A percentile compares a stretch with the other conserved stretches of the same genome.
Conservation (phyloP, 1,140 invertebrate genomes). For the Drosophila neocordata region DNA sequence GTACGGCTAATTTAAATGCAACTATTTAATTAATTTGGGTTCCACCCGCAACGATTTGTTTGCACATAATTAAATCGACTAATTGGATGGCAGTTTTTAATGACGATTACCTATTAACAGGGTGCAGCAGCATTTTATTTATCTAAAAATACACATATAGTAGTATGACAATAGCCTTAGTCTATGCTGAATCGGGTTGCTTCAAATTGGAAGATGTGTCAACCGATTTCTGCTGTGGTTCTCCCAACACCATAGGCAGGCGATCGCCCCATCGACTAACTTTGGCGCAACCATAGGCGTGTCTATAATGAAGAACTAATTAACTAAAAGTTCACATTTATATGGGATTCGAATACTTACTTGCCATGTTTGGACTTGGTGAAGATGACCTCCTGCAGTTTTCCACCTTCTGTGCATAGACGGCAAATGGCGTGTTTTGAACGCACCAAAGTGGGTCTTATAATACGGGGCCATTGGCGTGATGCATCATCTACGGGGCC, state of each 20-base stretch:
- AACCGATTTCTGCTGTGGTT: constrained; percentile 23
- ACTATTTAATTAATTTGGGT: constrained; percentile 69
- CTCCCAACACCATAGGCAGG: constrained; percentile 85
- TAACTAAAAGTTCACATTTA: not conserved
- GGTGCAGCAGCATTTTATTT: constrained; percentile 23
- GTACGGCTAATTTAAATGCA: constrained; percentile 63
- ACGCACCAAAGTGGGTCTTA: constrained; percentile 86
- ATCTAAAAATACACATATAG: constrained; percentile 23
- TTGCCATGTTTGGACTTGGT: constrained; percentile 89
- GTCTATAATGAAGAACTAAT: constrained; percentile 80
- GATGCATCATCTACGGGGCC: constrained; percentile 84
- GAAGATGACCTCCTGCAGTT: constrained; percentile 90
- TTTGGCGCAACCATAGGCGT: constrained; percentile 88
- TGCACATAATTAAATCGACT: constrained; percentile 71
- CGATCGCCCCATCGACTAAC: constrained; percentile 89
- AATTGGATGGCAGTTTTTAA: constrained; percentile 59
- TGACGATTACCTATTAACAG: constrained; percentile 31
- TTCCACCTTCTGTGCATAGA: constrained; percentile 89
- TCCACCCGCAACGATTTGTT: constrained; percentile 66
- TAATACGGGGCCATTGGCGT: constrained; percentile 90
- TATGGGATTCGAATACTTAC: constrained; percentile 62
- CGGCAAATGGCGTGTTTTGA: constrained; percentile 90
- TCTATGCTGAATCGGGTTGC: constrained; percentile 38
- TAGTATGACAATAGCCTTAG: constrained; percentile 26
- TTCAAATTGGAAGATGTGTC: constrained; percentile 12